These are phyloP conservation scores for Eumerus sabulonum DNA, from an alignment of 2,888 invertebrate species.

Conservation along the genomic window DNA sequence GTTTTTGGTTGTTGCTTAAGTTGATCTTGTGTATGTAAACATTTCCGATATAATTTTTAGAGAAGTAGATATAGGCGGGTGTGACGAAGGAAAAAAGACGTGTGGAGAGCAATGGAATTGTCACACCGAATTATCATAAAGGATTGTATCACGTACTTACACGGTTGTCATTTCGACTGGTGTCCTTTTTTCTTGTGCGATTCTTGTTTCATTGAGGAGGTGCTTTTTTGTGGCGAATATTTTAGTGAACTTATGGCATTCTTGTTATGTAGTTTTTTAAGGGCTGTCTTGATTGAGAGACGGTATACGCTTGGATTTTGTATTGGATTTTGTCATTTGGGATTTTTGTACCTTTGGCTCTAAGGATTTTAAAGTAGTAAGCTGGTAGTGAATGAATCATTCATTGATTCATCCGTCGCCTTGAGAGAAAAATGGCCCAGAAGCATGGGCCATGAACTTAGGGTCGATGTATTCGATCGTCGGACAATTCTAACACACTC, in stretches of 20 bases:
- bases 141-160: constrained; percentile 65
- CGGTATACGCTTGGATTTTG: too few species aligned
- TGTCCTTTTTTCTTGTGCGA: constrained; percentile 9
- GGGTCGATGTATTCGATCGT: too few species aligned
- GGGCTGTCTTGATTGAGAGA: too few species aligned
- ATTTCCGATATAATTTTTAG: constrained; percentile 63
- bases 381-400: too few species aligned
- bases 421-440: too few species aligned
- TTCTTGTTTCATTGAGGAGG: constrained; percentile 4
- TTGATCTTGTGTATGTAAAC: constrained; percentile 41
- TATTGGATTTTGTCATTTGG: too few species aligned
- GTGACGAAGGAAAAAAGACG: constrained; percentile 19
- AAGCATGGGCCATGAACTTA: too few species aligned
- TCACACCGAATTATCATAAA: constrained; percentile 67
- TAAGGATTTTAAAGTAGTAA: too few species aligned
- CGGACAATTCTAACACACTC: too few species aligned
- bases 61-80: constrained; percentile 26
- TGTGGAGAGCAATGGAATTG: constrained; percentile 68
- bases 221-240: constrained; percentile 1
- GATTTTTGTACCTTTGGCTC: too few species aligned
- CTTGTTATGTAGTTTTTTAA: background rate
- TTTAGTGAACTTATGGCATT: constrained; percentile 4
- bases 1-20: constrained; percentile 23
- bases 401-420: too few species aligned
- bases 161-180: constrained; percentile 59